These are phyloP conservation scores for Cheilosia grossa DNA, from an alignment of 2,888 invertebrate species.

Conservation along the genomic window DNA sequence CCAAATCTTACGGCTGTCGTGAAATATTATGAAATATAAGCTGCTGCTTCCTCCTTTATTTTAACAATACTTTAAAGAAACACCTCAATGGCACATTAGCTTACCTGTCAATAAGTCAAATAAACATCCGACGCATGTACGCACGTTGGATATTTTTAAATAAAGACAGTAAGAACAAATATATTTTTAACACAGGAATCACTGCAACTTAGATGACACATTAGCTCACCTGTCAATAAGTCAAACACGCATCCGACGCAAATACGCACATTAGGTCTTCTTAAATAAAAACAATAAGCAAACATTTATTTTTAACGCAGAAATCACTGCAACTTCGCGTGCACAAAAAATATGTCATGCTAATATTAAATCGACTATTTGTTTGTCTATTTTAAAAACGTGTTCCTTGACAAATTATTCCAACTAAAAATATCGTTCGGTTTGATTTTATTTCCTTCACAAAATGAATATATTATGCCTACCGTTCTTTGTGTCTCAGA, in stretches of 20 bases:
- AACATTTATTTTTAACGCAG: background rate
- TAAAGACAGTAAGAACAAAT: background rate
- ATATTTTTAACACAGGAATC: background rate
- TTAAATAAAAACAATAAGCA: background rate
- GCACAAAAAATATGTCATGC: conserved; percentile 26
- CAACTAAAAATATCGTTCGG: conserved; percentile 21
- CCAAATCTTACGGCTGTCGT: too few relatives aligned
- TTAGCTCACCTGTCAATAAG: conserved; percentile 7
- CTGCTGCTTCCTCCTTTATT: too few relatives aligned
- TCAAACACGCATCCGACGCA: background rate
- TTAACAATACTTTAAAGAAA: background rate
- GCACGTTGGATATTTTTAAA: background rate
- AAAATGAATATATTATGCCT: too few relatives aligned
- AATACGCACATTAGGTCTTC: background rate
- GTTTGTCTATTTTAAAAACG: conserved; percentile 13
- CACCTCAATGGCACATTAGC: conserved; percentile 1
- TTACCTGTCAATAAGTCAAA: background rate
- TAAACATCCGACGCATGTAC: background rate
- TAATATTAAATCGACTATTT: conserved; percentile 10
- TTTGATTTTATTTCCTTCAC: conserved; percentile 4
- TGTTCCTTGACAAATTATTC: conserved; percentile 11
- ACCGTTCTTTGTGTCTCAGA: conserved; percentile 3
- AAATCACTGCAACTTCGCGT: conserved; percentile 7
- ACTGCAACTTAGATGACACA: background rate
- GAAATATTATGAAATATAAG: too few relatives aligned